Evolutionary conservation across 2,113 vertebrate species (phyloP), one percentile per base, ranked within the genome.

Genomic region (Cricetomys ansorgei): DNA sequence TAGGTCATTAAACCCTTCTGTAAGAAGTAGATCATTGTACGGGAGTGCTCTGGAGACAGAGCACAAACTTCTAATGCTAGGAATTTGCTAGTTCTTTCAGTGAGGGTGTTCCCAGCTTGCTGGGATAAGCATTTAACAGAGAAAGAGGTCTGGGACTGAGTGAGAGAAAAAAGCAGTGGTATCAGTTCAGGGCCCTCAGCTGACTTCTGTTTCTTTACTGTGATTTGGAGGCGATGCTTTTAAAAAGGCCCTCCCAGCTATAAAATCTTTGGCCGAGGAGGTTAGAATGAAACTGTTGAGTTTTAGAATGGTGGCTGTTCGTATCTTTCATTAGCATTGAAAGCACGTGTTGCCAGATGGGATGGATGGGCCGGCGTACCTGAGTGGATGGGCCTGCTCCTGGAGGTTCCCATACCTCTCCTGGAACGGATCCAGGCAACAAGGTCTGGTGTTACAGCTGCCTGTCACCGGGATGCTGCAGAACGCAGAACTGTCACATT

Each of bases 361-460:
- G 11, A 81, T 29, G 62, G 25, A 4, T 34, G 8, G 37, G 45
- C 77, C 21, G 1, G 40, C 53, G 17, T 31, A 16, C 6, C 50
- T 2, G 5, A 1, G 4, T 1, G 3, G 5, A 3, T 48, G 64
- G 29, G 65, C 25, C 34, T 23, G n/a, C 69, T 10, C 1, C 25
- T 1, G 0, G 11, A 72, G 25, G 29, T 50, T 19, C 34, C 3
- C 40, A 53, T 23, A 10, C 11, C 43, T 0, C 53, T 25, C 43
- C 43, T 37, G 17, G 17, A 19, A n/a, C 55, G 67, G 16, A 6
- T 89, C 13, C 27, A 55, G 53, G 65, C 57, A 59, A 43, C 57
- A 83, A 57, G 57, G 80, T 62, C 62, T 64, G 40, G 37, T 3
- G 1, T 37, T 6, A 7, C 13, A 34, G 11, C 29, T 57, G n/a